These are phyloP conservation scores for Salpingus planirostris DNA, from an alignment of 2,888 invertebrate genomes.

Conservation along the genomic window DNA sequence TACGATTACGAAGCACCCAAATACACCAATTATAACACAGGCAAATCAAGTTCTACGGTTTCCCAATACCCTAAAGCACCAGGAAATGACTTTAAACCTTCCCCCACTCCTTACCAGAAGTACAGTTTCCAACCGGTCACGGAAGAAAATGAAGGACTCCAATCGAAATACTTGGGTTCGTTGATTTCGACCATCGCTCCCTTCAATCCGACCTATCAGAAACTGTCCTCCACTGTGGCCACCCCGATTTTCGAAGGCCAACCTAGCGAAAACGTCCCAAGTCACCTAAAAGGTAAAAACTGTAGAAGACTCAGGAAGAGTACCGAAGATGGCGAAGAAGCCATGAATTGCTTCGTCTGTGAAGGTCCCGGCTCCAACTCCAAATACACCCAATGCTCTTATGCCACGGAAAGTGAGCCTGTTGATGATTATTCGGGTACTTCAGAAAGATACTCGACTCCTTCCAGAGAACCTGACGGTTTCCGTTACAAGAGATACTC, in stretches of 20 bases:
- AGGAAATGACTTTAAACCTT: conserved; percentile 6
- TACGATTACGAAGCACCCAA: conserved; percentile 17
- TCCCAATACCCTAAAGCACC: conserved; percentile 22
- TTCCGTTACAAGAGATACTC: conserved; percentile 42
- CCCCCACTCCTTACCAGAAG: conserved; percentile 34
- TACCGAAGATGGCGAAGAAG: conserved; percentile 26
- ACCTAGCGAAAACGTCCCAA: conserved; percentile 23
- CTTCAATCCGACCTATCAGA: conserved; percentile 37
- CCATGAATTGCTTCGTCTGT: conserved; percentile 48
- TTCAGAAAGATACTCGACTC: conserved; percentile 31
- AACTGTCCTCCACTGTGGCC: conserved; percentile 34
- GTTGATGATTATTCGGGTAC: conserved; percentile 37
- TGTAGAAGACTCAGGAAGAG: conserved; percentile 56
- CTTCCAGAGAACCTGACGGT: conserved; percentile 20
- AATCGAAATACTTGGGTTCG: conserved; percentile 23
- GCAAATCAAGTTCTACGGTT: conserved; percentile 28
- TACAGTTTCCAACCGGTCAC: conserved; percentile 33
- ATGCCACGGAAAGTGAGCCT: conserved; percentile 44
- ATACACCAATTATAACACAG: conserved; percentile 24
- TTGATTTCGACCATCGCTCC: conserved; percentile 22
- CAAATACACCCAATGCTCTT: conserved; percentile 50
- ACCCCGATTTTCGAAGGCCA: conserved; percentile 17
- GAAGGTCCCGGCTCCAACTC: conserved; percentile 46
- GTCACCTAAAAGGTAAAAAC: conserved; percentile 35
- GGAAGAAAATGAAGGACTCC: conserved; percentile 7